These are phyloP conservation scores for Typhlichthys subterraneus DNA, from an alignment of 2,797 vertebrate genomes.

Conservation along the genomic window DNA sequence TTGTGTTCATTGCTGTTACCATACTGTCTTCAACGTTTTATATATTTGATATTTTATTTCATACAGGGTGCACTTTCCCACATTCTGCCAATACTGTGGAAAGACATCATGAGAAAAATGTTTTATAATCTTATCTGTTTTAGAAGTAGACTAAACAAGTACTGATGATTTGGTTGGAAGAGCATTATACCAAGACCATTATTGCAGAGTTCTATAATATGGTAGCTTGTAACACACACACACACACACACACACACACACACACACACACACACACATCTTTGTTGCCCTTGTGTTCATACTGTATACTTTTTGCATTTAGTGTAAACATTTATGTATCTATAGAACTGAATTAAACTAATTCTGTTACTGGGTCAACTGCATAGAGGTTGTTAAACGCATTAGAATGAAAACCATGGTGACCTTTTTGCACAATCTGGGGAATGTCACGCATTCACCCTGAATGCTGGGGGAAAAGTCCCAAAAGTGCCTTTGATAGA, in stretches of 20 bases:
- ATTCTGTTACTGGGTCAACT: conserved; percentile 41
- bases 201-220: conserved; percentile 7
- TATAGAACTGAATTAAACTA: too few relatives aligned
- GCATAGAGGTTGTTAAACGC: conserved; percentile 22
- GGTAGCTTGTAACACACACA: not conserved
- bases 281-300: not conserved
- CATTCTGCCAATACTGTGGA: not conserved
- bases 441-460: conserved; percentile 42
- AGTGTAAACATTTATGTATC: not conserved
- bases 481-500: conserved; percentile 2
- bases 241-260: too few relatives aligned
- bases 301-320: not conserved
- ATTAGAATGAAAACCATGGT: conserved; percentile 26
- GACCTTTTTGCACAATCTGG: conserved; percentile 19
- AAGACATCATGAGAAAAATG: conserved; percentile 12
- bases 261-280: too few relatives aligned
- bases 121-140: conserved; percentile 21
- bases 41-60: conserved; percentile 4
- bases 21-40: not conserved
- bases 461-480: conserved; percentile 36
- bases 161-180: conserved; percentile 20
- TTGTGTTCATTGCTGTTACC: not conserved
- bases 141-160: conserved; percentile 36
- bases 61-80: not conserved
- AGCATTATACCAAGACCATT: conserved; percentile 6